A percentile compares a stretch with the other conserved stretches of the same genome.
phyloP scores from a whole-genome alignment of 2,888 invertebrate genomes.

The Bursaphelenchus okinawaensis region DNA sequence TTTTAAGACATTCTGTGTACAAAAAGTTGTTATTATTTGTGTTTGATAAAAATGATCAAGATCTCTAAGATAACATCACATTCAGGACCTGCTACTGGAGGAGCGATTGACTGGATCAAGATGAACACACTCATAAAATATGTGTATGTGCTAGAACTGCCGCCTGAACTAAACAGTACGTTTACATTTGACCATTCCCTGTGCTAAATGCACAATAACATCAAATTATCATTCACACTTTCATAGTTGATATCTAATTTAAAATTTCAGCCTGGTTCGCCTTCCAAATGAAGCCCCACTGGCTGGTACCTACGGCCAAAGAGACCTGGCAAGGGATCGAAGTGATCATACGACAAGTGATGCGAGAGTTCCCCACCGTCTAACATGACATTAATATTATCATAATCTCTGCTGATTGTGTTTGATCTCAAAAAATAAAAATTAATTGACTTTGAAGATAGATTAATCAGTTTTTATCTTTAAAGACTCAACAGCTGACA shows the following conservation, averaged over 20 bases:
- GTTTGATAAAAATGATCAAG: too few relatives aligned
- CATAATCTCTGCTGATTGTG: too few relatives aligned
- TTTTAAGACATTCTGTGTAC: not conserved
- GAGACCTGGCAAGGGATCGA: slow-evolving; percentile 35
- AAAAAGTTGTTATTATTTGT: not conserved
- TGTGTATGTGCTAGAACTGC: slow-evolving; percentile 55
- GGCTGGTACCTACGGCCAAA: slow-evolving; percentile 40
- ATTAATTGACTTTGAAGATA: not conserved
- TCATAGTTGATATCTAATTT: not conserved
- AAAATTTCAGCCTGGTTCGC: slow-evolving; percentile 56
- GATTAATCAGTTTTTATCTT: not conserved
- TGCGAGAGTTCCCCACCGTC: slow-evolving; percentile 21
- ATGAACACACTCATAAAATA: slow-evolving; percentile 53
- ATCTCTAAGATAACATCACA: too few relatives aligned
- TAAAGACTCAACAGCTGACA: not conserved
- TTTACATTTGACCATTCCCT: too few relatives aligned
- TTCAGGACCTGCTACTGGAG: slow-evolving; percentile 50
- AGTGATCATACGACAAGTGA: slow-evolving; percentile 36
- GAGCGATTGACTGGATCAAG: slow-evolving; percentile 57
- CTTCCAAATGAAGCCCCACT: slow-evolving; percentile 53
- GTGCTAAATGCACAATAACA: too few relatives aligned
- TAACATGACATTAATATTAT: not conserved
- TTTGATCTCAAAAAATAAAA: not conserved
- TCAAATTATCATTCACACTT: slow-evolving; percentile 5
- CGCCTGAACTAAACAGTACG: slow-evolving; percentile 50